Conservation (phyloP, 2,113 vertebrate genomes). For the Geothlypis trichas region DNA sequence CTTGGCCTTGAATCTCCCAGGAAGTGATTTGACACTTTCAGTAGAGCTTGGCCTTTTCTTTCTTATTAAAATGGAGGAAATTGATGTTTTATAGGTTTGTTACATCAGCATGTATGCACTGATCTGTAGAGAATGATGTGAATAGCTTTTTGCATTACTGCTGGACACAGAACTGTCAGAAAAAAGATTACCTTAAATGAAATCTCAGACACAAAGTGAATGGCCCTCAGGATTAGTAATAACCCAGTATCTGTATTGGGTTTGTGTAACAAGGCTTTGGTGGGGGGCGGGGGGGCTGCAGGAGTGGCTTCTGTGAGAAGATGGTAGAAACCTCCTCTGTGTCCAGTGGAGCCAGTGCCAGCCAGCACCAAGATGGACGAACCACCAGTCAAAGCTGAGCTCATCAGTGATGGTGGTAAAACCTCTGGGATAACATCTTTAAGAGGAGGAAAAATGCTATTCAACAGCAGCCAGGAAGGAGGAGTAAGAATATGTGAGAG, state of each 20-base stretch:
- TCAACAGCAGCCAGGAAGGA: background rate
- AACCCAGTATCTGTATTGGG: background rate
- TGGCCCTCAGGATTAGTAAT: background rate
- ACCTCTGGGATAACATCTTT: background rate
- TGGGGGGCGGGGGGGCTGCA: rapidly evolving
- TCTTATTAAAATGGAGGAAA: background rate
- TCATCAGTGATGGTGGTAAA: background rate
- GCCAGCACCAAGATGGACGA: background rate
- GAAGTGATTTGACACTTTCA: background rate
- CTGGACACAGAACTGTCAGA: background rate
- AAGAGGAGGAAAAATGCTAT: background rate
- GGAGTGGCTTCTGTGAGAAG: background rate
- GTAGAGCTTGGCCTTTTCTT: constrained; percentile 2
- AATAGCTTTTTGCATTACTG: background rate
- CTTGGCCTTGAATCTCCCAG: background rate
- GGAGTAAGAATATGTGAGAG: background rate
- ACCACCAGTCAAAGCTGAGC: background rate
- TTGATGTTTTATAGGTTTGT: background rate
- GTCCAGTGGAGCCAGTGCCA: background rate
- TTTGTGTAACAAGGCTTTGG: background rate
- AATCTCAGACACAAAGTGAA: background rate
- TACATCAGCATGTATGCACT: background rate
- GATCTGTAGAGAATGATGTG: background rate
- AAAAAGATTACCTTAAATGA: background rate
- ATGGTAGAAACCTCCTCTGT: background rate